Base-by-base conservation (phyloP, 2,797 vertebrate species). In the Heteromormyrus szaboi region DNA sequence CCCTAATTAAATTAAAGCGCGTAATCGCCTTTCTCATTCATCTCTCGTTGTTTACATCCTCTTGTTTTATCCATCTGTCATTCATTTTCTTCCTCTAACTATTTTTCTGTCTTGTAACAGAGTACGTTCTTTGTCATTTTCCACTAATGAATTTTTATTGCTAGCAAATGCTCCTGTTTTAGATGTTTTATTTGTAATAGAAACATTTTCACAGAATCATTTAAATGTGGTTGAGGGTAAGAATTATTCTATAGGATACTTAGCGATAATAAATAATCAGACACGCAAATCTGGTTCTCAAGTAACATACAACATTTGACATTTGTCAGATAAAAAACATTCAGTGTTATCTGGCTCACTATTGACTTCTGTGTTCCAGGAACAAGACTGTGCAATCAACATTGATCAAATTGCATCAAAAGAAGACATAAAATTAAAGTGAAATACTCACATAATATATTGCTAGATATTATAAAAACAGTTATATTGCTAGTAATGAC, bases 1-100 rank as follows among this genome's bases (percentile, higher is more conserved):
- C 87, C 85, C 90, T 94, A 93, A 95, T 93, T 93, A 91, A 92
- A 95, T 95, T 93, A 94, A 90, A 95, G 89, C 87, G 68, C 89
- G 88, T 88, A 65, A 90, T 88, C 86, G 89, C 90, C 85, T 37
- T 85, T 53, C 37, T 44, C 37, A 56, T 56, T 17, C 44, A 22
- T 76, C 85, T 87, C 56, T 54, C 56, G 84, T 50, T 87, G 29
- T 88, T 89, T 86, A 7, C 90, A 89, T 87, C 37, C 11, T 50
- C 25, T 44, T 86, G 72, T 25, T 25, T 54, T 90, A 89, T 19
- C 85, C 68, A 83, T 84, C 50, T 62, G 7, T 14, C 41, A 17
- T 48, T 83, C 41, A n/a, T 83, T 83, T 56, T 59, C 17, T 81
- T 4, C 51, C 86, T 91, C 90, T 92, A 29, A 54, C 53, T 6